phyloP scores from a whole-genome alignment of 2,888 invertebrate genomes.

The Drosophila flavopinicola region DNA sequence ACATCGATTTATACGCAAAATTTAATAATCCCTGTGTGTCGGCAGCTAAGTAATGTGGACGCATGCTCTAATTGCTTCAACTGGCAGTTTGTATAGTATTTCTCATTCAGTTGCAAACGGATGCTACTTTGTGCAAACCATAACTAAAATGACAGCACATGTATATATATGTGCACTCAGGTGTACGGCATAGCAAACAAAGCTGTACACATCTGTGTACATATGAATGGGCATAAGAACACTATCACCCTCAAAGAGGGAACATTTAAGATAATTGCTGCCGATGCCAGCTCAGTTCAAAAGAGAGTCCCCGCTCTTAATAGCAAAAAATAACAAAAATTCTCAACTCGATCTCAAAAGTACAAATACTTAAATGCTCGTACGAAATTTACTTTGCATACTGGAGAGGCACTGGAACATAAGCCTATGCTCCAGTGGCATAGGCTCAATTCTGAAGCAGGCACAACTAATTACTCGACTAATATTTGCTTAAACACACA shows the following conservation, averaged over 20 bases:
- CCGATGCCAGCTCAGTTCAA: slow-evolving; percentile 18
- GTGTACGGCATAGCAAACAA: slow-evolving; percentile 17
- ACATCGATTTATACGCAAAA: slow-evolving; percentile 27
- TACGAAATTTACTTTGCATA: slow-evolving; percentile 17
- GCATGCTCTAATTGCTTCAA: slow-evolving; percentile 14
- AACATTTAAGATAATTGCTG: slow-evolving; percentile 60
- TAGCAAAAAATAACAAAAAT: slow-evolving; percentile 8
- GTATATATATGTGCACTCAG: slow-evolving; percentile 6
- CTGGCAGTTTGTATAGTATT: slow-evolving; percentile 15
- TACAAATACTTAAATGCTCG: slow-evolving; percentile 2
- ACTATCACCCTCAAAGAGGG: slow-evolving; percentile 1
- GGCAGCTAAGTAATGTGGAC: slow-evolving; percentile 51
- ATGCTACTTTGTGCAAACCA: slow-evolving; percentile 45
- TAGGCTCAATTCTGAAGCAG: slow-evolving; percentile 12
- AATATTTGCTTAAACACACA: slow-evolving; percentile 60
- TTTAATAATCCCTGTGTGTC: slow-evolving; percentile 39
- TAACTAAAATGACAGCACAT: slow-evolving; percentile 51
- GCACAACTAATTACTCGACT: slow-evolving; percentile 59
- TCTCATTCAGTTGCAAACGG: slow-evolving; percentile 32
- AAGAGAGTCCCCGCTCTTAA: slow-evolving; percentile 16
- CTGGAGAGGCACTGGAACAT: slow-evolving; percentile 1
- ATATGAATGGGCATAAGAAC: background rate
- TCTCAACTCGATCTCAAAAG: background rate
- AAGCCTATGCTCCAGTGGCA: background rate
- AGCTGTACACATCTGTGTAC: background rate